Evolutionary conservation across 2,888 invertebrate species (phyloP), one percentile per base, ranked within the genome.

Genomic region (Capitulum mitella): DNA sequence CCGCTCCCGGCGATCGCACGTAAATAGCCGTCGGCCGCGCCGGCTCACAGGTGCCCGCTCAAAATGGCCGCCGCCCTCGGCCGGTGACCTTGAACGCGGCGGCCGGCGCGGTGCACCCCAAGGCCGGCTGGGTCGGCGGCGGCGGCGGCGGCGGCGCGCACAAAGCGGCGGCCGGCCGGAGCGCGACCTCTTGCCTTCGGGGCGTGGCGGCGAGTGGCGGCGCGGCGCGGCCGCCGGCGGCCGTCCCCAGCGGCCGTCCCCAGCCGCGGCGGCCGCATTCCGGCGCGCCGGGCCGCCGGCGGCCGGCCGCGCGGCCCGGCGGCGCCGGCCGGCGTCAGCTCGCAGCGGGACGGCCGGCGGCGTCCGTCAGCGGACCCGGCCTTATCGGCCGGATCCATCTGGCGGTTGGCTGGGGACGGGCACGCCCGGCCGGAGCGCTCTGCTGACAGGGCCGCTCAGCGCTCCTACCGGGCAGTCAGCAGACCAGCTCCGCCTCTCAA

Each of bases 61-160:
- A 70, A 70, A 37, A 70, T 70, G 70, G 70, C 70, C 70, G 70
- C 70, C 22, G 10, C 37, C 70, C 70, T 8, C 6, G 37, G 22
- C 37, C 26, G 34, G 70, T 16, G 70, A 70, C 70, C 70, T 70
- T 70, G 70, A 32, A 37, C 70, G 37, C 70, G 37, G 6, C 22
- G 37, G 70, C 61, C 14, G 37, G 37, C 37, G 19, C 26, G 37
- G 19, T 14, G 29, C 5, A 37, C 34, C 70, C 10, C 29, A 70
- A 70, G 70, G 70, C 70, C 70, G 70, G 70, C 58, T 37, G 34
- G 64, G 64, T 64, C 64, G 70, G 61, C 32, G 51, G 5, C n/a
- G n/a, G n/a, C n/a, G n/a, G n/a, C n/a, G n/a, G n/a, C n/a, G n/a
- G n/a, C n/a, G n/a, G n/a, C 29, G 58, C 58, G 29, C 32, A 61